Base-by-base conservation (phyloP, 1,140 invertebrate genomes). In the Pseudomyrmex flavicornis region DNA sequence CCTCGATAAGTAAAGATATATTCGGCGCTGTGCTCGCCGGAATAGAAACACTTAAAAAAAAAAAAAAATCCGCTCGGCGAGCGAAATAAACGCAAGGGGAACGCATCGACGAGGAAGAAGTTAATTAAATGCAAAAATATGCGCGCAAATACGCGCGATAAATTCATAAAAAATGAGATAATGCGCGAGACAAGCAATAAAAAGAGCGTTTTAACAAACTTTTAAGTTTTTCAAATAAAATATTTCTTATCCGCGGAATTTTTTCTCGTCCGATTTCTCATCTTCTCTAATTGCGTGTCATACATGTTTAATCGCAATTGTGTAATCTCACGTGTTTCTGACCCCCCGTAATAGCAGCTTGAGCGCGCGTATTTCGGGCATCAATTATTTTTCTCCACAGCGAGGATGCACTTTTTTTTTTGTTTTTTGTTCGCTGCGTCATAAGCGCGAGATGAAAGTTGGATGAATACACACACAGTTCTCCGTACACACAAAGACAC, bases 1-100 rank as follows among this genome's bases (percentile, higher is more conserved):
- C 26, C n/a, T 35, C 17, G 17, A 56, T 77, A 77, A 77, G 10
- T 54, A 5, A n/a, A 68, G 13, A 68, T 12, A 12, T 26, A 56
- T 77, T 20, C 35, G 50, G 56, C 68, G 63, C 65, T 66, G 20
- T 15, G 48, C 5, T 10, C n/a, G 4, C 62, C 3, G 44, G 75
- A 13, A 35, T 68, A 77, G 62, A 35, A 35, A 17, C 68, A 77
- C 50, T 68, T 35, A 35, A 54, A 44, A 68, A 68, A 4, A 68
- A 56, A 68, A 68, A 68, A 26, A 26, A 75, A 63, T 17, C 22
- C 20, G 2, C 0, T n/a, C 17, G 9, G 44, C 10, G 26, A 75
- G 48, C 10, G 8, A n/a, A 17, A 74, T 7, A 8, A 46, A 73
- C 35, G 13, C 26, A 10, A 26, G 15, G 9, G 13, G 1, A 35